phyloP scores from a whole-genome alignment of 2,888 invertebrate species.

The Itoplectis maculator region DNA sequence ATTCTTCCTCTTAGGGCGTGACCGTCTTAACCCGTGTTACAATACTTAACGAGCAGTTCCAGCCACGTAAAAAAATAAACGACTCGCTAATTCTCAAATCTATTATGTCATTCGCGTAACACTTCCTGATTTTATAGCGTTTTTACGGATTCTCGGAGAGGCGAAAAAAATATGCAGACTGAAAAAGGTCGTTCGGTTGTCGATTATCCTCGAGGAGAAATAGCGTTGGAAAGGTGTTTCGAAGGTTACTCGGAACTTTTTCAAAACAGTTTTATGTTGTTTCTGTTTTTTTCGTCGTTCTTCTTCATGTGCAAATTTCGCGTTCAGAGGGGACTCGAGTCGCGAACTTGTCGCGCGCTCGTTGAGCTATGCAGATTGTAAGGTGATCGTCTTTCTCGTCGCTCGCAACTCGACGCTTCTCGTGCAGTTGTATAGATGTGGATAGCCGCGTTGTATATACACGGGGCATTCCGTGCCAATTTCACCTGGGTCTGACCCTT shows the following conservation, averaged over 20 bases:
- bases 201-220: conserved; percentile 40
- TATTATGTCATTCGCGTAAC: conserved; percentile 11
- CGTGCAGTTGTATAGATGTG: not conserved
- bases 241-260: conserved; percentile 50
- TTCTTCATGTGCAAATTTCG: conserved; percentile 42
- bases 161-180: conserved; percentile 28
- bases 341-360: not conserved
- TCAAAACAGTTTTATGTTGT: conserved; percentile 9
- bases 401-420: not conserved
- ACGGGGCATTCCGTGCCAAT: too few species aligned
- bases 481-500: too few species aligned
- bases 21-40: not conserved
- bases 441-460: conserved; percentile 9
- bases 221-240: conserved; percentile 26
- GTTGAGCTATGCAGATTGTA: not conserved
- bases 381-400: conserved; percentile 22
- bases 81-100: conserved; percentile 11
- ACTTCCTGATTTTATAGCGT: conserved; percentile 14
- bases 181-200: not conserved
- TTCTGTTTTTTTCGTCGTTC: conserved; percentile 18
- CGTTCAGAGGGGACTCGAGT: not conserved
- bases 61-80: not conserved
- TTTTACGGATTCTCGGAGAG: conserved; percentile 16
- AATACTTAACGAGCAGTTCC: not conserved
- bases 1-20: too few species aligned